Evolutionary conservation across 2,888 invertebrate species (phyloP), one percentile per base, ranked within the genome.

Genomic region (Andrena bucephala): DNA sequence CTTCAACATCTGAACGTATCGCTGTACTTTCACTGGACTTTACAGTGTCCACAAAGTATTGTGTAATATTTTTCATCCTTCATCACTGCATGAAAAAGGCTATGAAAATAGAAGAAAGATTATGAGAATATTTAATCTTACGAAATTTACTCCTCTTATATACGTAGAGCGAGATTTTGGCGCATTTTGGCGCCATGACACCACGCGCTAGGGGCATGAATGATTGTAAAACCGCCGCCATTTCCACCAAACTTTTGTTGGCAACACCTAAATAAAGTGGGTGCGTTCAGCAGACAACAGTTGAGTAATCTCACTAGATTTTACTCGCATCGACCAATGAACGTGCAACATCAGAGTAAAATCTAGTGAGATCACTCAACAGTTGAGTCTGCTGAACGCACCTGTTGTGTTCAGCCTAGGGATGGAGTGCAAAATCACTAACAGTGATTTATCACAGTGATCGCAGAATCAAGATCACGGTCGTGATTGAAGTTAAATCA

Each of bases 11-110:
- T 20, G 68, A 36, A 13, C 79, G 69, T n/a, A 66, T 24, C 36
- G 80, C 7, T 1, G 67, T 59, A 13, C 63, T 57, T 59, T 89
- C 87, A 24, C 68, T 54, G 4, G 81, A 52, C 81, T 86, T 92
- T 10, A 84, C 73, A 27, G 83, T 70, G 16, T 92, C 92, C 10
- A 77, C 73, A 70, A 93, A 92, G 74, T 92, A 93, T 57, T 91
- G 90, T 48, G 91, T 89, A 8, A 93, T 85, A 72, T 93, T 90
- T 77, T 91, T 93, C 93, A 93, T 93, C 0, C 68, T 86, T 85
- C 69, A 79, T 83, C n/a, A 79, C 79, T 57, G 24, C 2, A 1
- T 24, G 4, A 13, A 2, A 36, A 31, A n/a, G 42, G 27, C 42
- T 48, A 62, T 70, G 4, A 13, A 59, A 29, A n/a, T 42, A 3